These are phyloP conservation scores for Gymnothorax javanicus DNA, from an alignment of 2,797 vertebrate species.

Conservation along the genomic window DNA sequence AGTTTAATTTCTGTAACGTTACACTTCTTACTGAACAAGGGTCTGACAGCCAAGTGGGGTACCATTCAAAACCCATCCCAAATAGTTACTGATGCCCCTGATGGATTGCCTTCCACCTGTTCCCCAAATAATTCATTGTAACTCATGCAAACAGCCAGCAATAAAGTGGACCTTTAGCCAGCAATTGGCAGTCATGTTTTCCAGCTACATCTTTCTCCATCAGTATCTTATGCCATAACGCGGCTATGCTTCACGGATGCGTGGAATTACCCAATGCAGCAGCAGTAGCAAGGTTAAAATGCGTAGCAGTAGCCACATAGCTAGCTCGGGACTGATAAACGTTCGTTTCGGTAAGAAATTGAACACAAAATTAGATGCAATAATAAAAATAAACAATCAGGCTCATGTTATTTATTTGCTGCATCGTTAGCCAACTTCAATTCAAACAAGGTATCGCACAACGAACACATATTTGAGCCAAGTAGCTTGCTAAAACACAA, in stretches of 20 bases:
- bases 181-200: neutral
- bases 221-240: conserved; percentile 14
- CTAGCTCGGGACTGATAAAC: neutral
- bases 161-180: neutral
- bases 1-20: too few species aligned
- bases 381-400: neutral
- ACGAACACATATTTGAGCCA: neutral
- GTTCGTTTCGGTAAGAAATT: neutral
- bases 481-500: neutral
- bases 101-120: neutral
- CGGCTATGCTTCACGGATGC: neutral
- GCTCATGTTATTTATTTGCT: neutral
- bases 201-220: neutral
- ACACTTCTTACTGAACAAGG: too few species aligned
- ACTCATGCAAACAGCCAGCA: neutral
- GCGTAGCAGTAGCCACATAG: neutral
- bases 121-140: neutral
- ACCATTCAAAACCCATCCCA: neutral
- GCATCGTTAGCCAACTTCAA: neutral
- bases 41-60: neutral
- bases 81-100: neutral
- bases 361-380: neutral
- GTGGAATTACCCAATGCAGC: conserved; percentile 14
- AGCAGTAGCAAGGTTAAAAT: conserved; percentile 13
- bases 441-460: neutral